A percentile compares a stretch with the other conserved stretches of the same genome.
These are phyloP conservation scores for Ennomos quercinarius DNA, from an alignment of 2,888 invertebrate species.

Conservation along the genomic window DNA sequence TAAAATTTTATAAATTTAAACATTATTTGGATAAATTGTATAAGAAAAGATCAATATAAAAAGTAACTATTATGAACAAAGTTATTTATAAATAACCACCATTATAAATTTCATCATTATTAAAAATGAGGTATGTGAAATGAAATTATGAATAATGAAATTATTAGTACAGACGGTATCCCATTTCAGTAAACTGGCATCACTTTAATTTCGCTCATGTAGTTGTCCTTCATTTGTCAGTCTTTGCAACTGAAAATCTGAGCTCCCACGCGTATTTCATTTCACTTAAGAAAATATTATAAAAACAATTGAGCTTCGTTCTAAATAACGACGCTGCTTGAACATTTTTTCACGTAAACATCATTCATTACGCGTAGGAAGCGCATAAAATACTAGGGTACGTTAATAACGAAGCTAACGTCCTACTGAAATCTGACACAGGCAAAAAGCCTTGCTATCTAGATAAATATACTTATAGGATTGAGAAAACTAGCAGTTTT, in stretches of 20 bases:
- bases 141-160: too few relatives aligned
- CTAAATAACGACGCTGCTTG: slow-evolving; percentile 6
- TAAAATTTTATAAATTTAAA: too few relatives aligned
- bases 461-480: slow-evolving; percentile 6
- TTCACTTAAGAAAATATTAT: slow-evolving; percentile 19
- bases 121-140: too few relatives aligned
- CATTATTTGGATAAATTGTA: too few relatives aligned
- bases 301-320: slow-evolving; percentile 10
- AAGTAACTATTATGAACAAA: too few relatives aligned
- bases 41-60: too few relatives aligned
- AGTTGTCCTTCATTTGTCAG: neutral
- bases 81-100: too few relatives aligned
- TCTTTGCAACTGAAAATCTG: neutral
- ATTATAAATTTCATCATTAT: too few relatives aligned
- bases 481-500: slow-evolving; percentile 13
- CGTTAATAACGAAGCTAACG: too few relatives aligned
- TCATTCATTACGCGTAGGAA: slow-evolving; percentile 13
- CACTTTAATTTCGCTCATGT: slow-evolving; percentile 8
- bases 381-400: too few relatives aligned
- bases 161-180: too few relatives aligned
- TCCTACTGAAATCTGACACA: neutral
- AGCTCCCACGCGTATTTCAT: slow-evolving; percentile 11
- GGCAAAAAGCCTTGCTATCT: slow-evolving; percentile 5
- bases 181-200: slow-evolving; percentile 10
- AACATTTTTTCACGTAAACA: slow-evolving; percentile 10